Base-by-base conservation (phyloP, 2,888 invertebrate species). In the Pyrrhia umbra region DNA sequence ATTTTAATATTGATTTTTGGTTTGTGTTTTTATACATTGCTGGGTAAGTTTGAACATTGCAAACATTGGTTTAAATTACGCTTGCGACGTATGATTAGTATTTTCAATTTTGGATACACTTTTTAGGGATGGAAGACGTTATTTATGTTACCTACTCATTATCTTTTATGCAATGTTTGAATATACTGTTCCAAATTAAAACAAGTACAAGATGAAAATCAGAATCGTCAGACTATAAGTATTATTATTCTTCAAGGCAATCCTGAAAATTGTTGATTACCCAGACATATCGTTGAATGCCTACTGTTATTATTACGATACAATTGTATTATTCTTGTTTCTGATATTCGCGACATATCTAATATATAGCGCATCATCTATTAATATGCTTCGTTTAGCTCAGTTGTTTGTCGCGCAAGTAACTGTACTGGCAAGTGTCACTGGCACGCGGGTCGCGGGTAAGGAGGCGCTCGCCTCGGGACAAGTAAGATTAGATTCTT, bases 401-500 rank as follows among this genome's bases (percentile, higher is more conserved):
- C 21, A 13, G 42, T 3, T 23, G 0, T n/a, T 21, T 37, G 43
- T 2, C 37, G 39, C 39, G 46, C 51, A 25, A 25, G 50, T 47
- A 47, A 51, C 39, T 54, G 13, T 18, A 37, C 47, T 18, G n/a
- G 34, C 43, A 15, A 34, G 51, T 76, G 76, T 56, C n/a, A 49
- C 56, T 68, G 62, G 65, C 77, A 66, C 40, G 54, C 52, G 51
- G 62, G 69, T 66, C 65, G 16, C 15, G 65, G 75, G 73, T 60
- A 15, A 18, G 65, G 64, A 77, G 59, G 34, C 45, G 49, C 50
- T 20, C n/a, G 76, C 76, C 76, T 15, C 56, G n/a, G 71, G 80
- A 50, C 56, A 47, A 21, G 49, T 40, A 49, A 74, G 76, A 80
- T 80, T 76, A 61, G 68, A 52, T 72, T 78, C 74, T 72, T 80